Conservation (phyloP, 2,888 invertebrate species). For the Tachystola acroxantha region DNA sequence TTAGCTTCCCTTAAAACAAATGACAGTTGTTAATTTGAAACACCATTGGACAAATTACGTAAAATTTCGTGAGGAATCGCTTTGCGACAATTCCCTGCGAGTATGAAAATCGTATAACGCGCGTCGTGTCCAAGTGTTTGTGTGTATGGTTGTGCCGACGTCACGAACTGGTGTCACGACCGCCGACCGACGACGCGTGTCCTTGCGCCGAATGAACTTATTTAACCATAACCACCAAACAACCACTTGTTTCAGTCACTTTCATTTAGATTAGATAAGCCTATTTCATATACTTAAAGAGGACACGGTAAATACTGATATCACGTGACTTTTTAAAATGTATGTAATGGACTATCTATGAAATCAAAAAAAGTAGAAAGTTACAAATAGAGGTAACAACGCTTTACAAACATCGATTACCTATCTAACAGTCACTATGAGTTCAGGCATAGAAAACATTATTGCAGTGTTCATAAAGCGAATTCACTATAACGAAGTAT, state of each 20-base stretch:
- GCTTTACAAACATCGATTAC: too few relatives aligned
- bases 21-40: not conserved
- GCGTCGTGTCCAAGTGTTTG: constrained; percentile 22
- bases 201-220: constrained; percentile 22
- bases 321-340: too few relatives aligned
- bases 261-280: constrained; percentile 8
- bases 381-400: too few relatives aligned
- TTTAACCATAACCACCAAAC: constrained; percentile 6
- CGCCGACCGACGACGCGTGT: constrained; percentile 17
- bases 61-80: constrained; percentile 17
- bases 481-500: too few relatives aligned
- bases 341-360: too few relatives aligned
- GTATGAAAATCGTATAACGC: constrained; percentile 16
- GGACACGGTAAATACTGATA: too few relatives aligned
- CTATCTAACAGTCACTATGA: too few relatives aligned
- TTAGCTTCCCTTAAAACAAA: too few relatives aligned
- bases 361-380: too few relatives aligned
- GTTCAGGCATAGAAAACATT: too few relatives aligned
- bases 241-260: constrained; percentile 12
- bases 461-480: too few relatives aligned
- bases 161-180: constrained; percentile 29
- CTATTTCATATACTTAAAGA: too few relatives aligned
- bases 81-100: constrained; percentile 2
- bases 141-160: constrained; percentile 24
- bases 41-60: constrained; percentile 8